Conservation (phyloP, 2,113 vertebrate genomes). For the Spizaetus ornatus region DNA sequence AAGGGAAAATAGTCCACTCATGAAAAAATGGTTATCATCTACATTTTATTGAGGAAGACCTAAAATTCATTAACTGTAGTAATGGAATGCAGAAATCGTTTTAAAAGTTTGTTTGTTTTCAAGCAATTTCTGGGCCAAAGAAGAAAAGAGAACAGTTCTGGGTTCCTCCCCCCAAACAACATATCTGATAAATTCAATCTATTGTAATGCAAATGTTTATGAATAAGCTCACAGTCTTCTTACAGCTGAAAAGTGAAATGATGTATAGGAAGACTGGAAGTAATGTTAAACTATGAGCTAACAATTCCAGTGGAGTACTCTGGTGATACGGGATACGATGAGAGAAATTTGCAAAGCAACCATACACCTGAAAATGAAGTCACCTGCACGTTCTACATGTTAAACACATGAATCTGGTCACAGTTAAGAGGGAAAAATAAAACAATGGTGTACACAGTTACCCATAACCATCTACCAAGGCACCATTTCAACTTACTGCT, state of each 20-base stretch:
- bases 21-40: neutral
- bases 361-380: neutral
- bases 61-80: neutral
- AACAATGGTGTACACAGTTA: neutral
- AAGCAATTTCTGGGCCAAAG: neutral
- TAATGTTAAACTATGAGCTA: neutral
- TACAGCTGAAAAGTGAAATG: neutral
- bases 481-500: neutral
- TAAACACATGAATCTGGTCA: neutral
- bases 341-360: neutral
- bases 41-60: neutral
- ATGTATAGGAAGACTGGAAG: neutral
- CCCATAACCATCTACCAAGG: neutral
- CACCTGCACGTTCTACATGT: neutral
- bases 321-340: fast-evolving
- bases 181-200: neutral
- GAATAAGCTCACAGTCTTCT: neutral
- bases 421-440: neutral
- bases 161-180: neutral
- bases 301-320: neutral
- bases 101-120: neutral
- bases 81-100: neutral
- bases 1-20: neutral
- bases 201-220: neutral
- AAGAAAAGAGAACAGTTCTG: neutral